Base-by-base conservation (phyloP, 2,797 vertebrate genomes). In the Acrossocheilus wenchowensis region DNA sequence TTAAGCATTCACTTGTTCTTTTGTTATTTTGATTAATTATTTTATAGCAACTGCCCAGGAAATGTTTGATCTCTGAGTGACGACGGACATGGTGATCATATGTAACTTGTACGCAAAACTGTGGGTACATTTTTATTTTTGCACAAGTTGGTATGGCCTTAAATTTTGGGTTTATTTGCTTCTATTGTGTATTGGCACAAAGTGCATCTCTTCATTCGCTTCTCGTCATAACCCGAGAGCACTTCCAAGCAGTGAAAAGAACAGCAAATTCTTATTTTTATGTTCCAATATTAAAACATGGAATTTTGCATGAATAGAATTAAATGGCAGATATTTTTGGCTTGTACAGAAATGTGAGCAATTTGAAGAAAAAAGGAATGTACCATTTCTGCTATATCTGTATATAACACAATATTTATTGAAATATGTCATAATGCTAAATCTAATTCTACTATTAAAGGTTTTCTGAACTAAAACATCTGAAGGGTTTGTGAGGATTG, bases 401-500 rank as follows among this genome's bases (percentile, higher is more conserved):
- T 98, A 98, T 95, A 98, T 98, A 98, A 97, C 94, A 94, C 96
- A 95, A 95, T 98, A 98, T 98, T 98, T 98, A 98, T 96, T 98
- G 97, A 98, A 96, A 94, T 97, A 97, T 97, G 97, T 97, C 96
- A 96, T 96, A 97, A 96, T 97, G 96, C 95, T 94, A 94, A 97
- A 96, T 97, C 96, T 94, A 97, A 97, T 95, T 91, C 88, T 95
- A 95, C 95, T 95, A 97, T 96, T 96, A 96, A 97, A 97, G 93
- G 92, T 98, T 98, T 98, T 98, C 96, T 97, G 96, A 97, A 96
- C 95, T 94, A 95, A 96, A 92, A 91, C 91, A 93, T 93, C 92
- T 92, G 91, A 93, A 90, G 92, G 92, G 92, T 95, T 94, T 95
- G 94, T 94, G 93, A 94, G 94, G 91, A 92, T 92, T 95, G 93